Conservation (phyloP, 1,140 invertebrate species). For the Oryctes rhinoceros region DNA sequence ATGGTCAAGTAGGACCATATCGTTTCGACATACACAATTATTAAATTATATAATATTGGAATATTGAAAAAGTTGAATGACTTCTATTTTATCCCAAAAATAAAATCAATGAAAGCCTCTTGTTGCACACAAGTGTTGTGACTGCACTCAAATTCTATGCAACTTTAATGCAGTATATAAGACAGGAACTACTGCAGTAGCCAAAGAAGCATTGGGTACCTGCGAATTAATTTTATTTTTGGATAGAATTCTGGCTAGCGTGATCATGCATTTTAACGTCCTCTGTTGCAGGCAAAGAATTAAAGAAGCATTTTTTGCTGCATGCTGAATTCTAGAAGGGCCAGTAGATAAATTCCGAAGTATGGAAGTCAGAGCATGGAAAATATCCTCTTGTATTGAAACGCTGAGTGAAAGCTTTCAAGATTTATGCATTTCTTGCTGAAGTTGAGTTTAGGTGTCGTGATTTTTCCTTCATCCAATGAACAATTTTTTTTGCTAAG, state of each 20-base stretch:
- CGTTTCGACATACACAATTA: not conserved
- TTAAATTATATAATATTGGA: not conserved
- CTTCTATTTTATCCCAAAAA: not conserved
- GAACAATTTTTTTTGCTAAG: no score
- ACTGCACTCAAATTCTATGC: not conserved
- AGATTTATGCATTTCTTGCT: no score
- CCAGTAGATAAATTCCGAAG: no score
- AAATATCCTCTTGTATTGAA: no score
- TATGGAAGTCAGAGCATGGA: no score
- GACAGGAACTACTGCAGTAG: not conserved
- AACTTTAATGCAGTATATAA: not conserved
- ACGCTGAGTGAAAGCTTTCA: no score
- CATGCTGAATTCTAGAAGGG: no score
- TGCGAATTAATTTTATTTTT: constrained; percentile 35
- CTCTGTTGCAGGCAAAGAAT: not conserved
- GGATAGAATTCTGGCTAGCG: constrained; percentile 30
- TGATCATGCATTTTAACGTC: not conserved
- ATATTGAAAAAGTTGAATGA: not conserved
- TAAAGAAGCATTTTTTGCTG: not conserved
- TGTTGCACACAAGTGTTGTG: constrained; percentile 19
- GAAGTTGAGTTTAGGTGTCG: no score
- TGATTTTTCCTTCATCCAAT: no score
- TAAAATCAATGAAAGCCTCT: constrained; percentile 43
- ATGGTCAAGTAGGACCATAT: constrained; percentile 47
- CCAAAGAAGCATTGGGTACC: constrained; percentile 3